Percentiles rank a stretch among this genome's conserved stretches.
Conservation (phyloP, 1,140 invertebrate species). For the Drosophila neocordata region DNA sequence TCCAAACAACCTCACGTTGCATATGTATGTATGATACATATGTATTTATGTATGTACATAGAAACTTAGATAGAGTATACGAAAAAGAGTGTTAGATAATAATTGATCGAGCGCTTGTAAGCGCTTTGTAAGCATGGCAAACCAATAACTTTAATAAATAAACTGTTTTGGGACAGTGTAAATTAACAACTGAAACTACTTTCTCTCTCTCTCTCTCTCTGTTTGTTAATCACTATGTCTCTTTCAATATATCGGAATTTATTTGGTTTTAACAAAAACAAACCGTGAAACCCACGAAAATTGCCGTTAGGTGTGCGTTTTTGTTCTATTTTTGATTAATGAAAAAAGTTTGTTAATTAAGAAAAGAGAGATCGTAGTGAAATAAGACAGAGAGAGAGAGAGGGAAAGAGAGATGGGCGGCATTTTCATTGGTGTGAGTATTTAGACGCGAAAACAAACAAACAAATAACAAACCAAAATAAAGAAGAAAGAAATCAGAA, state of each 20-base stretch:
- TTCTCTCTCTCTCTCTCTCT: neutral
- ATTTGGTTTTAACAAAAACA: conserved; percentile 15
- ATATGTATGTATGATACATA: neutral
- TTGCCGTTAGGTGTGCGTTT: conserved; percentile 9
- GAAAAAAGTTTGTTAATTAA: conserved; percentile 13
- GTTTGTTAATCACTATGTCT: neutral
- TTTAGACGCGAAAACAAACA: conserved; percentile 14
- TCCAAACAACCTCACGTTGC: neutral
- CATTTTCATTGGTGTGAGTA: neutral
- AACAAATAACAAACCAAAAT: conserved; percentile 10
- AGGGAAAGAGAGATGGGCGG: neutral
- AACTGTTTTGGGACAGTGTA: neutral
- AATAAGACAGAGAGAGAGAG: neutral
- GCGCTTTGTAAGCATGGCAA: too few relatives aligned
- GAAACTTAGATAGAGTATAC: too few relatives aligned
- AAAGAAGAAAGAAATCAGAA: conserved; percentile 5
- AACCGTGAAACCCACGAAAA: conserved; percentile 17
- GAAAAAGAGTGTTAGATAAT: too few relatives aligned
- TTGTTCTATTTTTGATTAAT: conserved; percentile 11
- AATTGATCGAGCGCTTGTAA: too few relatives aligned
- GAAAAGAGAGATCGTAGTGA: neutral
- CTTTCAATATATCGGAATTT: neutral
- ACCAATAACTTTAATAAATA: neutral
- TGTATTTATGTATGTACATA: too few relatives aligned
- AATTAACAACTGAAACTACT: neutral